Conservation (phyloP, 2,888 invertebrate species). For the Theodoxus fluviatilis region DNA sequence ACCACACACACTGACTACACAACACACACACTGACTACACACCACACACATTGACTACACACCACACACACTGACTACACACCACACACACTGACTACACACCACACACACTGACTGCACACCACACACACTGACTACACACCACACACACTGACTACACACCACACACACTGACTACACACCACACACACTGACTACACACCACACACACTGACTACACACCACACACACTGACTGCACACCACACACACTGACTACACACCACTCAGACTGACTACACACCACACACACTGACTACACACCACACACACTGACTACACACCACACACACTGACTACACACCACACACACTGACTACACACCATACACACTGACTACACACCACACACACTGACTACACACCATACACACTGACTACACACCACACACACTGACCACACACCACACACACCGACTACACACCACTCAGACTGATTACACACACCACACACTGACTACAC, state of each 20-base stretch:
- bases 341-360: no score
- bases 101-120: neutral
- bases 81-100: constrained; percentile 73
- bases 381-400: no score
- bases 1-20: constrained; percentile 73
- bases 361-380: no score
- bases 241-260: constrained; percentile 73
- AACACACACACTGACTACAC: neutral
- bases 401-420: no score
- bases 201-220: neutral
- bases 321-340: no score
- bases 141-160: constrained; percentile 43
- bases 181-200: neutral
- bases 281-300: no score
- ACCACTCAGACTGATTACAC: no score
- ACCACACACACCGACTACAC: no score
- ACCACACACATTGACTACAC: neutral
- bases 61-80: constrained; percentile 43
- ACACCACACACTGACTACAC: no score
- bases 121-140: neutral
- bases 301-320: no score
- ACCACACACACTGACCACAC: no score
- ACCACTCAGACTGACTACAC: no score
- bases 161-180: constrained; percentile 73
- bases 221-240: constrained; percentile 43